A percentile compares a stretch with the other conserved stretches of the same genome.
Evolutionary conservation across 2,888 invertebrate genomes (phyloP).

Genomic region (Andrena bucephala): DNA sequence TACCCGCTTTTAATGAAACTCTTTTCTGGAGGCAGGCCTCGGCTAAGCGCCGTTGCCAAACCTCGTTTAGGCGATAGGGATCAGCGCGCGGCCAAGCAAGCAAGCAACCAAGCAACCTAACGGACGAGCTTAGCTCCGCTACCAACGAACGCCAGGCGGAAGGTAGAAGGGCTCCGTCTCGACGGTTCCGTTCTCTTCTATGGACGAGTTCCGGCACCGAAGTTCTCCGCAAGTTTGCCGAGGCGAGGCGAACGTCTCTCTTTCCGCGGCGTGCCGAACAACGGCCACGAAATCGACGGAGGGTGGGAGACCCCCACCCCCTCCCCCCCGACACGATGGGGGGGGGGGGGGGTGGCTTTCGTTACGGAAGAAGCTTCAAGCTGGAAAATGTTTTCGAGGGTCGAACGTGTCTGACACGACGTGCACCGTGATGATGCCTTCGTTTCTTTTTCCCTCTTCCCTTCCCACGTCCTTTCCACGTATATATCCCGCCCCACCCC

Average conservation of each 20-base stretch:
- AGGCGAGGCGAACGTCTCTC: conserved; percentile 70
- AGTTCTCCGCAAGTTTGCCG: conserved; percentile 79
- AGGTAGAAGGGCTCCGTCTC: conserved; percentile 66
- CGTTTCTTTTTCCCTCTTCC: conserved; percentile 17
- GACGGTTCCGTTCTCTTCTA: conserved; percentile 74
- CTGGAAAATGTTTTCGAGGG: conserved; percentile 50
- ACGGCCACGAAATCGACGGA: conserved; percentile 52
- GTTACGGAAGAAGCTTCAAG: conserved; percentile 54
- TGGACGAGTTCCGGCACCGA: conserved; percentile 79
- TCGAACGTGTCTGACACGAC: conserved; percentile 72
- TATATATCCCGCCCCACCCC: conserved; percentile 20
- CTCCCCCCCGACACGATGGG: neutral
- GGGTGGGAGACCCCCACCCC: conserved; percentile 19
- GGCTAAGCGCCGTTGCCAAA: conserved; percentile 83
- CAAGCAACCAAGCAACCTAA: conserved; percentile 51
- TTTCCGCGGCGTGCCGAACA: conserved; percentile 60
- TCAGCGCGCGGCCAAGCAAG: conserved; percentile 78
- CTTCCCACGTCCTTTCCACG: neutral
- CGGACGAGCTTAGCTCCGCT: conserved; percentile 33
- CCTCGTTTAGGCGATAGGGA: conserved; percentile 84
- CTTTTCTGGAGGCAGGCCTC: conserved; percentile 78
- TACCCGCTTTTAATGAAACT: conserved; percentile 82
- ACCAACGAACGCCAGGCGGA: conserved; percentile 30
- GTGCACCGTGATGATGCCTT: conserved; percentile 54
- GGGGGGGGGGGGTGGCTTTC: conserved; percentile 17